phyloP scores from a whole-genome alignment of 2,113 vertebrate genomes.

The Phycodurus eques region DNA sequence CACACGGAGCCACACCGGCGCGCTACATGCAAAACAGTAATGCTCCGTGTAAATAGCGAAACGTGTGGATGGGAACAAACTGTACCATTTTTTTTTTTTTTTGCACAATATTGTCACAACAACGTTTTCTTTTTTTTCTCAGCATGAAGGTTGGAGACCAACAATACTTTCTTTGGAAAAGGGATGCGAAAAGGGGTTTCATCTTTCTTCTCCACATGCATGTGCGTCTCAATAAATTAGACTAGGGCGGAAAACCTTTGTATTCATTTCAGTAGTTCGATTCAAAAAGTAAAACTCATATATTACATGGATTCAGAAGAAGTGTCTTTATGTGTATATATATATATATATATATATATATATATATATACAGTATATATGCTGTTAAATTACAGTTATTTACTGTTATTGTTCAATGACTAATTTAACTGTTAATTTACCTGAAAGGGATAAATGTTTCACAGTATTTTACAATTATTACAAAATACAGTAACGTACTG shows the following conservation, averaged over 20 bases:
- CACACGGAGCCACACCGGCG: conserved; percentile 27
- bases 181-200: background rate
- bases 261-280: background rate
- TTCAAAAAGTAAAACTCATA: background rate
- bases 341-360: too few species aligned
- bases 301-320: too few species aligned
- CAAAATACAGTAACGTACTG: too few species aligned
- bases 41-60: conserved; percentile 1
- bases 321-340: too few species aligned
- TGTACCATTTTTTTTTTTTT: background rate
- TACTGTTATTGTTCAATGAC: too few species aligned
- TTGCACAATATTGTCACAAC: background rate
- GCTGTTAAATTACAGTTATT: too few species aligned
- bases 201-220: background rate
- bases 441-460: too few species aligned
- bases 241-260: background rate
- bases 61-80: background rate
- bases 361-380: too few species aligned
- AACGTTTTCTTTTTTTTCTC: background rate
- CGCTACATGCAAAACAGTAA: conserved; percentile 13
- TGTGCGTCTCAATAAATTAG: background rate
- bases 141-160: background rate
- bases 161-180: background rate
- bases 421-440: too few species aligned
- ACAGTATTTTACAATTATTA: too few species aligned